Base-by-base conservation (phyloP, 2,113 vertebrate species). In the Dicrurus megarhynchus region DNA sequence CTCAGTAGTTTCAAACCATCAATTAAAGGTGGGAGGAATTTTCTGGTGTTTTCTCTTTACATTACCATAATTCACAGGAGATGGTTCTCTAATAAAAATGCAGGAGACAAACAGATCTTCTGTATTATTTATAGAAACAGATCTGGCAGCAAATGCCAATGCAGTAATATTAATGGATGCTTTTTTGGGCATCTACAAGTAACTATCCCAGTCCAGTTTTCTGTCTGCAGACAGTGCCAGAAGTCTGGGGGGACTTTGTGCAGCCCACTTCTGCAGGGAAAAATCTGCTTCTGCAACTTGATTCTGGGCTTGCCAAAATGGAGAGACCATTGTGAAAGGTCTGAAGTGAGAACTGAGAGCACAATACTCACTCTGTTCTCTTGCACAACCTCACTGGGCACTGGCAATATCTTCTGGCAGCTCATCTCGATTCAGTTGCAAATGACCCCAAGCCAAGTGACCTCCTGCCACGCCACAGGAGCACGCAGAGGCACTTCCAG, bases 81-180 rank as follows among this genome's bases (percentile, higher is more conserved):
- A 71, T 10, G 7, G 32, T 14, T 95, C 56, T 37, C 64, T 59
- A 80, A 77, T 56, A 55, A 87, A 89, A 92, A 92, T 18, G 63
- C 81, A 84, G 52, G 37, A 85, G 69, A 71, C 53, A 61, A 93
- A 82, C 52, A 90, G 73, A 92, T 71, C 80, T 68, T 57, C 50
- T 65, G 3, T 39, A 71, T 83, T 95, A 95, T 92, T 96, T 89
- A 94, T 86, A 90, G 82, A 74, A 71, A 52, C 44, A 28, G 17
- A 60, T 80, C 37, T 4, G 50, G 75, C 71, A 90, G 59, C 53
- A 71, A 89, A 93, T 52, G 52, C 59, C 70, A 41, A 65, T 39
- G 68, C 84, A 68, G 87, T 26, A 67, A 65, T 67, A 87, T 82
- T 78, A 91, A 87, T 12, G 87, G 86, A 81, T 91, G 86, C 49